Base-by-base conservation (phyloP, 2,888 invertebrate species). In the Exephanes ischioxanthus region DNA sequence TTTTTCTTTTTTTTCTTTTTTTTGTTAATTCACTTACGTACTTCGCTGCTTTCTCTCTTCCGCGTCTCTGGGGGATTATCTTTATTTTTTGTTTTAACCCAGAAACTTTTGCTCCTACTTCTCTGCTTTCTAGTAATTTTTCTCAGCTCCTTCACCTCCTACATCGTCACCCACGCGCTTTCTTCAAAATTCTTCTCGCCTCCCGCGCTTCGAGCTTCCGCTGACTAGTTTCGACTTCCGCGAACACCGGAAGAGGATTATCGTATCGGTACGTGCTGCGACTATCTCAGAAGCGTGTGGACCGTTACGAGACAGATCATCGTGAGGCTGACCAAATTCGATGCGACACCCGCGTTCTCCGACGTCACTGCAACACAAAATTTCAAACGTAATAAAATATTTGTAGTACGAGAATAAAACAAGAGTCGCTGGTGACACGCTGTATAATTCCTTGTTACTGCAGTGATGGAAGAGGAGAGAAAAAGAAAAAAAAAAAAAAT, bases 301-400 rank as follows among this genome's bases (percentile, higher is more conserved):
- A 90, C 78, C 82, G 89, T 83, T 45, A 89, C 86, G 87, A 92
- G 87, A 85, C 87, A 86, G 78, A 91, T 86, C 81, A 90, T 87
- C 87, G 89, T 89, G 83, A 90, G 80, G 67, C 87, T 89, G 84
- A 86, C 85, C 67, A 86, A 81, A 55, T 88, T 88, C 48, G 86
- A 87, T 61, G 82, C 51, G 19, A 84, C 77, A 53, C 87, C 87
- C 85, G 91, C 87, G 87, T 90, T 92, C 83, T 92, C 92, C 71
- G 92, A 92, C 78, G 91, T 92, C 82, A 92, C 92, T 92, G 92
- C 73, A 92, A 92, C 92, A 92, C 22, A 90, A 72, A 45, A 51
- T 30, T 45, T 45, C 45, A 16, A 14, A 2, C 3, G 3, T 45
- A 45, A 45, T 45, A 14, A 45, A 45, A 45, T 16, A 45, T 45